Evolutionary conservation across 1,140 invertebrate species (phyloP).

Genomic region (Hypsibius dujardini): DNA sequence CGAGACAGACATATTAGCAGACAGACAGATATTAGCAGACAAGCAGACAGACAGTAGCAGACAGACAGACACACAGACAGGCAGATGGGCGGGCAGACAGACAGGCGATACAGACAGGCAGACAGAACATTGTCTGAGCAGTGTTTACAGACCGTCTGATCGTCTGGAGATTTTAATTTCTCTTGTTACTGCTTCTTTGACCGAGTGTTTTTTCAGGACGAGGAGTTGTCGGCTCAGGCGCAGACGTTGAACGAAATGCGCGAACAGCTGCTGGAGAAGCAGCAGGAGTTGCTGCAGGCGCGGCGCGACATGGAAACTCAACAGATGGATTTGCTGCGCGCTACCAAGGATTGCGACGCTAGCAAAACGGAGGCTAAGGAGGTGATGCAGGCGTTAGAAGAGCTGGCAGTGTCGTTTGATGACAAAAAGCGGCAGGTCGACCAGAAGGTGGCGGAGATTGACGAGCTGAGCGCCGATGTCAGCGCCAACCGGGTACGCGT

Average conservation of each 20-base stretch:
- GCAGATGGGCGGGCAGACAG: too few species aligned
- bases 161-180: too few species aligned
- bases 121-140: too few species aligned
- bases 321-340: conserved; percentile 20
- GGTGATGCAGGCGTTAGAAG: conserved; percentile 76
- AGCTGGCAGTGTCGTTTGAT: conserved; percentile 96
- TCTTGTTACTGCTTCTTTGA: not conserved
- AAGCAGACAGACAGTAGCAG: too few species aligned
- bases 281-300: conserved; percentile 22
- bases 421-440: conserved; percentile 96
- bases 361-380: conserved; percentile 98
- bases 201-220: conserved; percentile 51
- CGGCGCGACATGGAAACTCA: conserved; percentile 20
- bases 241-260: conserved; percentile 90
- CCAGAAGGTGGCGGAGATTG: conserved; percentile 78
- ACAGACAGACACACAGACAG: too few species aligned
- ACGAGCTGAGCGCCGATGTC: conserved; percentile 58
- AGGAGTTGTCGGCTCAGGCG: conserved; percentile 94
- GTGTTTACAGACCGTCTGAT: too few species aligned
- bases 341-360: conserved; percentile 61
- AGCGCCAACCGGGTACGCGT: conserved; percentile 51
- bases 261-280: conserved; percentile 88
- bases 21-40: too few species aligned
- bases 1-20: too few species aligned
- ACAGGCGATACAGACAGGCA: too few species aligned